Conservation (phyloP, 2,888 invertebrate species). For the Cryptosula pallasiana region DNA sequence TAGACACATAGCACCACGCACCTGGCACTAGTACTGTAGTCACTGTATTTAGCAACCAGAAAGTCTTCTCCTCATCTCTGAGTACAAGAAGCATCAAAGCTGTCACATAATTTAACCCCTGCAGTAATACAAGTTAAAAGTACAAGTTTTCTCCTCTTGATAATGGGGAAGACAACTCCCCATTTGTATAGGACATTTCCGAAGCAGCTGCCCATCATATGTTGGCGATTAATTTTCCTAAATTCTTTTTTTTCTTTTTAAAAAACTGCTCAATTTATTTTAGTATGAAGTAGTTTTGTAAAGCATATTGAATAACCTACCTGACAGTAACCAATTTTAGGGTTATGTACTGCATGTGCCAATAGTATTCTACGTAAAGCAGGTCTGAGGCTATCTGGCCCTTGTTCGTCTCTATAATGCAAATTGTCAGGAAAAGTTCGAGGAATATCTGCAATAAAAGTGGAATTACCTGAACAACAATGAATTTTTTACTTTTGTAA, state of each 20-base stretch:
- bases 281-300: too few relatives aligned
- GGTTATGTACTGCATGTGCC: conserved; percentile 83
- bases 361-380: conserved; percentile 78
- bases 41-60: conserved; percentile 86
- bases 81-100: conserved; percentile 77
- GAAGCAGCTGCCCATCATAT: too few relatives aligned
- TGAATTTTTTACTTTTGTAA: too few relatives aligned
- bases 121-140: too few relatives aligned
- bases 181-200: too few relatives aligned
- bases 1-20: conserved; percentile 30
- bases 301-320: too few relatives aligned
- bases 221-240: too few relatives aligned
- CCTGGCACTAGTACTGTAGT: conserved; percentile 76
- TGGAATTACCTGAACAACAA: background rate
- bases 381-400: conserved; percentile 62
- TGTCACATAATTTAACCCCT: conserved; percentile 89
- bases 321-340: conserved; percentile 83
- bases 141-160: too few relatives aligned
- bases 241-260: too few relatives aligned
- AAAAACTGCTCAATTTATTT: too few relatives aligned
- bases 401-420: conserved; percentile 68
- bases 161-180: too few relatives aligned
- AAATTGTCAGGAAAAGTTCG: conserved; percentile 93
- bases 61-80: conserved; percentile 82
- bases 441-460: conserved; percentile 66